These are phyloP conservation scores for Danio jaintianensis DNA, from an alignment of 2,797 vertebrate species.

Conservation along the genomic window DNA sequence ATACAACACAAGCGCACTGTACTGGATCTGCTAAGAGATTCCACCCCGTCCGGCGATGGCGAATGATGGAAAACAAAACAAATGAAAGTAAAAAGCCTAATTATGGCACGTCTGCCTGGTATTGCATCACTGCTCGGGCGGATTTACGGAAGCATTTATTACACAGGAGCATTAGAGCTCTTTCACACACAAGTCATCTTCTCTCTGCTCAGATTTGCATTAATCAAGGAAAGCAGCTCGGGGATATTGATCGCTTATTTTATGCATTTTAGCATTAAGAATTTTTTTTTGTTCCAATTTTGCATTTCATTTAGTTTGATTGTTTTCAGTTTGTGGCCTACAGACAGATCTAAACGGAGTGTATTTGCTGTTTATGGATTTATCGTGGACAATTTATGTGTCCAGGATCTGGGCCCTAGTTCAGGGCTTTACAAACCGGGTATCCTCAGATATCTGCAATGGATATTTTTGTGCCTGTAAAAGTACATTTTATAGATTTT, in stretches of 20 bases:
- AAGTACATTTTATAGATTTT: too few relatives aligned
- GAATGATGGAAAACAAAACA: slow-evolving; percentile 66
- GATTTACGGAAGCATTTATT: slow-evolving; percentile 65
- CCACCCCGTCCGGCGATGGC: slow-evolving; percentile 36
- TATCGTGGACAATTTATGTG: background rate
- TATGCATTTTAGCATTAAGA: slow-evolving; percentile 29
- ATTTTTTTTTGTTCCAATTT: slow-evolving; percentile 1
- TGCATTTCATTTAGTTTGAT: slow-evolving; percentile 31
- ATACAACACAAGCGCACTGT: slow-evolving; percentile 8
- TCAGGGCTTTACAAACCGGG: background rate
- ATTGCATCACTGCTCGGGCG: slow-evolving; percentile 63
- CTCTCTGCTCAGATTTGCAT: slow-evolving; percentile 51
- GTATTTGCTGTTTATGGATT: background rate
- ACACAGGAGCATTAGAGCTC: slow-evolving; percentile 54
- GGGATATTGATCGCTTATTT: slow-evolving; percentile 52
- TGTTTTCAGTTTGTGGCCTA: slow-evolving; percentile 28
- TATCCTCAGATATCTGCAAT: background rate
- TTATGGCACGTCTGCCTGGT: slow-evolving; percentile 60
- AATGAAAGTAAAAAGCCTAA: slow-evolving; percentile 69
- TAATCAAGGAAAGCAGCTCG: slow-evolving; percentile 39
- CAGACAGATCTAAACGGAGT: slow-evolving; percentile 1
- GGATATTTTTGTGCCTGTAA: background rate
- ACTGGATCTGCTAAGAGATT: slow-evolving; percentile 46
- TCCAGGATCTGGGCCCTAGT: background rate
- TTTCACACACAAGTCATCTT: slow-evolving; percentile 36